A percentile compares a stretch with the other conserved stretches of the same genome.
Evolutionary conservation across 2,797 vertebrate species (phyloP).

Genomic region (Prionace glauca): DNA sequence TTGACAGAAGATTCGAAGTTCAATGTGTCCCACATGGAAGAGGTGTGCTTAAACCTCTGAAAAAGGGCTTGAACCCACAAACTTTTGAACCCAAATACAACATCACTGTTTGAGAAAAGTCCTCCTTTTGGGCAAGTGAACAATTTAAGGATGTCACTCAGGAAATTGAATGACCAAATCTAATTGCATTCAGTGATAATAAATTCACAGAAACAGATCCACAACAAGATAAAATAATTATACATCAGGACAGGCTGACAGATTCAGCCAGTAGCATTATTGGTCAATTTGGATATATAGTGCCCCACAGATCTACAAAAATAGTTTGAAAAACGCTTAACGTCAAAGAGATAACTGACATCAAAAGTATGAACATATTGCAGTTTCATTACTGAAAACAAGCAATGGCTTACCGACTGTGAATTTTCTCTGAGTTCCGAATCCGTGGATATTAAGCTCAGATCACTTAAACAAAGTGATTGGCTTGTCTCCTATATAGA

Average conservation of each 20-base stretch:
- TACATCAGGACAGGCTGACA: neutral
- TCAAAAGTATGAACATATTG: neutral
- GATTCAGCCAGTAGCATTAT: neutral
- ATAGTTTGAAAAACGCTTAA: neutral
- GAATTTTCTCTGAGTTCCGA: slow-evolving; percentile 85
- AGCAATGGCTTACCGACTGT: slow-evolving; percentile 70
- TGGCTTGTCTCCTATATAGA: slow-evolving; percentile 84
- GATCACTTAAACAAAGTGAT: slow-evolving; percentile 91
- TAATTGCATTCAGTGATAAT: neutral
- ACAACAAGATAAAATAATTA: neutral
- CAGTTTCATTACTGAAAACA: neutral
- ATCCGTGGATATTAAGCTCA: slow-evolving; percentile 93
- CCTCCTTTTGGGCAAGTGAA: neutral
- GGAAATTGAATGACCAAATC: neutral
- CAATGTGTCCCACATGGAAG: neutral
- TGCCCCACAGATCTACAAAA: neutral
- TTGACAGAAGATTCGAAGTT: neutral
- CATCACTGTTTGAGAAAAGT: neutral
- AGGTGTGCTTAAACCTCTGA: neutral
- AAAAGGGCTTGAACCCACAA: neutral
- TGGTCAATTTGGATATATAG: neutral
- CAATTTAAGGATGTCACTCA: neutral
- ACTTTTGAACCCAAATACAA: neutral
- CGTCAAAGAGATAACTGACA: neutral
- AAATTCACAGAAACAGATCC: neutral